phyloP scores from a whole-genome alignment of 2,797 vertebrate species.

The Chelonia mydas region DNA sequence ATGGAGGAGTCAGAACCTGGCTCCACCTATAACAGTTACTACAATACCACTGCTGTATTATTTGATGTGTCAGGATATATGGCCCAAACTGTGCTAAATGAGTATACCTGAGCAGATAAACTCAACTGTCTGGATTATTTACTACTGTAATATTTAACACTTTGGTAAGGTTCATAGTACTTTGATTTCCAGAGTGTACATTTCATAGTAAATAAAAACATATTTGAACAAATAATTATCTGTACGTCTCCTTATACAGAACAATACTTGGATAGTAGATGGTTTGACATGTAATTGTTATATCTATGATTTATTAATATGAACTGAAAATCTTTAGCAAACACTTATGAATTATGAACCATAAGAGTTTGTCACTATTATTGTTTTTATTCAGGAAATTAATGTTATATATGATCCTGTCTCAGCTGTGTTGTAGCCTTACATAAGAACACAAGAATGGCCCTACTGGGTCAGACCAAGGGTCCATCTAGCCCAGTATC shows the following conservation, averaged over 20 bases:
- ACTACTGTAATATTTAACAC: neutral
- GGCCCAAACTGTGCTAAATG: neutral
- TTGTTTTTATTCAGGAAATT: slow-evolving; percentile 28
- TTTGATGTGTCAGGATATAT: neutral
- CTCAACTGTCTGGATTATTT: slow-evolving; percentile 26
- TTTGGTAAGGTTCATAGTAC: neutral
- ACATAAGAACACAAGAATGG: no score
- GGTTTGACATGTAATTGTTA: slow-evolving; percentile 46
- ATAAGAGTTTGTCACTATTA: neutral
- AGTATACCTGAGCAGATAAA: neutral
- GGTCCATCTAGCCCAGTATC: no score
- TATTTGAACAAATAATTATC: slow-evolving; percentile 13
- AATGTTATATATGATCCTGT: neutral
- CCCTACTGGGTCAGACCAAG: no score
- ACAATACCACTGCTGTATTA: neutral
- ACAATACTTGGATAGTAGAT: slow-evolving; percentile 37
- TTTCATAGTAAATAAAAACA: neutral
- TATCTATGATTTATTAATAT: slow-evolving; percentile 18
- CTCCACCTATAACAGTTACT: neutral
- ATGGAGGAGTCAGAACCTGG: neutral
- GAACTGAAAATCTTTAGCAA: slow-evolving; percentile 48
- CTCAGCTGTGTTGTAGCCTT: neutral
- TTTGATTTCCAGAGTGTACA: neutral
- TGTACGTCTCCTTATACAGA: neutral
- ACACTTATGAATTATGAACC: slow-evolving; percentile 10